Evolutionary conservation across 2,113 vertebrate species (phyloP).

Genomic region (Dissostichus mawsoni): DNA sequence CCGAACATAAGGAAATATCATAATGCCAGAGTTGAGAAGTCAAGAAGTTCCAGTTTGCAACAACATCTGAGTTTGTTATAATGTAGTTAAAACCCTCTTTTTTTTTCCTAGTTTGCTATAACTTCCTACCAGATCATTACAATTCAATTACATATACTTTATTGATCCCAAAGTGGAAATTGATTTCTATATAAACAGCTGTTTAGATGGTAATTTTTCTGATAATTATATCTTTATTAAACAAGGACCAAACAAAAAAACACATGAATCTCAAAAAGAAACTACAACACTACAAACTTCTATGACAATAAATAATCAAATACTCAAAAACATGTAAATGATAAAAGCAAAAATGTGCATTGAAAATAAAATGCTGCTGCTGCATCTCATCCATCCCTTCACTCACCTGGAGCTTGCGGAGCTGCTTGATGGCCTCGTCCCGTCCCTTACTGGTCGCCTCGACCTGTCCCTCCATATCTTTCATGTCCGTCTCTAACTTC

Average conservation of each 20-base stretch:
- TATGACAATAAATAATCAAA: not conserved
- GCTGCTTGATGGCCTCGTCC: constrained; percentile 96
- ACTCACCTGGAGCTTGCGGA: constrained; percentile 92
- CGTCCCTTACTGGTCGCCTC: constrained; percentile 89
- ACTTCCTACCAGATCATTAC: too few species aligned
- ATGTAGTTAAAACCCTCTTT: too few species aligned
- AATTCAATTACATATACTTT: too few species aligned
- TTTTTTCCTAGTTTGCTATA: not conserved
- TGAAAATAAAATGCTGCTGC: not conserved
- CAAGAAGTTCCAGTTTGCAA: not conserved
- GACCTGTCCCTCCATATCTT: constrained; percentile 93
- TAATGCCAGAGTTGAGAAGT: not conserved
- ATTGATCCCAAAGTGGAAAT: too few species aligned
- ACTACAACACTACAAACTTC: not conserved
- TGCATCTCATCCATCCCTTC: not conserved
- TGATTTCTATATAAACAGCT: not conserved
- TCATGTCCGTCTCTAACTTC: constrained; percentile 94
- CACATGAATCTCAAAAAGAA: too few species aligned
- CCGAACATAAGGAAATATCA: not conserved
- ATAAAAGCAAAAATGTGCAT: not conserved
- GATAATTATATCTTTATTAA: too few species aligned
- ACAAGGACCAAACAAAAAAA: too few species aligned
- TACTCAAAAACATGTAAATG: not conserved
- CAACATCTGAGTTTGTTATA: too few species aligned
- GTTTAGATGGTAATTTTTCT: not conserved